A percentile compares a stretch with the other conserved stretches of the same genome.
phyloP scores from a whole-genome alignment of 1,140 invertebrate species.

The Linepithema humile region DNA sequence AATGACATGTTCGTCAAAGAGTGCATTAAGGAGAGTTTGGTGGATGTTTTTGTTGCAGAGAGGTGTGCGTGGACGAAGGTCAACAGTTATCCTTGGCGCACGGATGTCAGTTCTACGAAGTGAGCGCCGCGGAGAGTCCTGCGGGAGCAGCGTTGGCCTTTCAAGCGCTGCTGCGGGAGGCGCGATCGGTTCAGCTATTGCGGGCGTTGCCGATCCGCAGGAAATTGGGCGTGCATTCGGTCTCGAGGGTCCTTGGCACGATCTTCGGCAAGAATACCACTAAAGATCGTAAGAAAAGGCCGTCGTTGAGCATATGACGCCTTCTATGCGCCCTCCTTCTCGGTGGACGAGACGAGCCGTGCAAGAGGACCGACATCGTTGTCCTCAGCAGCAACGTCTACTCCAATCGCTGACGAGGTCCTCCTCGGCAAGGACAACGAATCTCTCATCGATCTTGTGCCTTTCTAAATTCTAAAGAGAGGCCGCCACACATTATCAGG shows the following conservation, averaged over 20 bases:
- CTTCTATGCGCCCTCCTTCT: conserved; percentile 80
- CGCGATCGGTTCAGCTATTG: conserved; percentile 89
- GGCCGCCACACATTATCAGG: neutral
- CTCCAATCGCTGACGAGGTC: conserved; percentile 73
- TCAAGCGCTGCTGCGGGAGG: conserved; percentile 91
- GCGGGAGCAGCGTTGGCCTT: conserved; percentile 92
- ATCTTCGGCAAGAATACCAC: conserved; percentile 92
- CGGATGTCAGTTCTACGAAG: conserved; percentile 94
- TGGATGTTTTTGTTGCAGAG: conserved; percentile 83
- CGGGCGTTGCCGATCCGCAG: conserved; percentile 88
- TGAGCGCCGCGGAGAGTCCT: conserved; percentile 92
- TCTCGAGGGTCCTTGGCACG: conserved; percentile 91
- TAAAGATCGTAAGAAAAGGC: conserved; percentile 90
- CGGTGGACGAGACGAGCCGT: conserved; percentile 78
- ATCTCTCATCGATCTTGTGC: conserved; percentile 30
- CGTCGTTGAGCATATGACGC: conserved; percentile 89
- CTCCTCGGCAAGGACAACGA: neutral
- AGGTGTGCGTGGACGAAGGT: conserved; percentile 92
- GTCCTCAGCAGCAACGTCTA: conserved; percentile 80
- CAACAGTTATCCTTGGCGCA: conserved; percentile 91
- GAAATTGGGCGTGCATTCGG: conserved; percentile 91
- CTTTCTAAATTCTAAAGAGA: neutral
- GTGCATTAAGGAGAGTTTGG: neutral
- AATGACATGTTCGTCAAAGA: neutral
- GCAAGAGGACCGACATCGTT: conserved; percentile 74